Base-by-base conservation (phyloP, 2,888 invertebrate genomes). In the Scaptomyza reducta region DNA sequence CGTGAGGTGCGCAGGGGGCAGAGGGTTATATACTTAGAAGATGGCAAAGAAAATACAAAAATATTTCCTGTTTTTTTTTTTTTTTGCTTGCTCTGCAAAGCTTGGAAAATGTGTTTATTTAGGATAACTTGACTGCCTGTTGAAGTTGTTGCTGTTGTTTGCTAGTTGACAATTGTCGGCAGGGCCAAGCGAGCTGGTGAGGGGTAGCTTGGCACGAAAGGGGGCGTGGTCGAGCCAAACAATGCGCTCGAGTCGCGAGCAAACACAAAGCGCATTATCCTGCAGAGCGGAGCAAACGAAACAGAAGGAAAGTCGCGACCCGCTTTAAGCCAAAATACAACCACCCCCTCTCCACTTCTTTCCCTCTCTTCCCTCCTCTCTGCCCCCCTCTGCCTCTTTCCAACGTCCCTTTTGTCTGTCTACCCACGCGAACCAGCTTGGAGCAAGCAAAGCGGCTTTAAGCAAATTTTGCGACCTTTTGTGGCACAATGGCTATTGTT, bases 41-140 rank as follows among this genome's bases (percentile, higher is more conserved):
- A 22, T 49, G 16, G 62, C 14, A 29, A 81, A 40, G 10, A 16
- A 40, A 40, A 40, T 16, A 40, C 1, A 16, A 16, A 40, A 16
- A 40, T 16, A 16, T 40, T 10, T 9, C 1, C 3, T 40, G 16
- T 16, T 16, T n/a, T n/a, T 6, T 4, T 40, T 40, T 16, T 16
- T n/a, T n/a, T 40, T 45, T 70, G 76, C 75, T 66, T 61, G 58
- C 76, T 63, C 72, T 75, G 83, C 84, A 70, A 66, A 71, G 74
- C 70, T 68, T 63, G 80, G 61, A 83, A 84, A 83, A 87, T 84
- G 87, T 83, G 87, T 83, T 83, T 83, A 83, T 83, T 83, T 83
- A 83, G 82, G 82, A 83, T 83, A 87, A 83, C 87, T 87, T 76
- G 78, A 74, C 81, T 84, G 83, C 47, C 60, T 67, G 33, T 55